Evolutionary conservation across 2,888 invertebrate genomes (phyloP).

Genomic region (Dryocosmus kuriphilus): DNA sequence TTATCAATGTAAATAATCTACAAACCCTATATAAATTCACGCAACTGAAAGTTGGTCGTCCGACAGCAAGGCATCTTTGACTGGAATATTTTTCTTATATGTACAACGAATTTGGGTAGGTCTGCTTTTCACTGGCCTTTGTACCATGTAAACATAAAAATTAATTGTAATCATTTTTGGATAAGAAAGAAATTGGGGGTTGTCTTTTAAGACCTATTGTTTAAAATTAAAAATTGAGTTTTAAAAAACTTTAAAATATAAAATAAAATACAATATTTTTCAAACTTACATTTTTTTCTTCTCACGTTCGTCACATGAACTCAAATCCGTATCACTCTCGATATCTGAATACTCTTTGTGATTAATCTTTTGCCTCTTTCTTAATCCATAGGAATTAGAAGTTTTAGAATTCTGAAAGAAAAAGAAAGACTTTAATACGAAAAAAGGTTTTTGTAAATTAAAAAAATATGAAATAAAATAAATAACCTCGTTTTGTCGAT

Average conservation of each 20-base stretch:
- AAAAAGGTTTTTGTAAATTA: not conserved
- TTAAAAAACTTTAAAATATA: not conserved
- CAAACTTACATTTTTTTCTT: conserved; percentile 12
- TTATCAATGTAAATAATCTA: not conserved
- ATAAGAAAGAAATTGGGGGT: not conserved
- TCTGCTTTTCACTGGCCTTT: not conserved
- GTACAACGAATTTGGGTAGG: not conserved
- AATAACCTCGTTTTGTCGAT: not conserved
- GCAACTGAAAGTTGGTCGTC: not conserved
- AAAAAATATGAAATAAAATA: not conserved
- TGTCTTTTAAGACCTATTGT: too few relatives aligned
- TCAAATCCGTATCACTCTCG: not conserved
- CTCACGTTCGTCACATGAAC: not conserved
- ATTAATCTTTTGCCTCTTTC: not conserved
- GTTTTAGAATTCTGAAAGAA: not conserved
- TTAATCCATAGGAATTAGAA: not conserved
- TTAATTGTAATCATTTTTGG: not conserved
- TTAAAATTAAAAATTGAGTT: too few relatives aligned
- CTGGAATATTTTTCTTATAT: not conserved
- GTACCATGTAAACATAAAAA: not conserved
- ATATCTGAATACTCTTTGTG: conserved; percentile 2
- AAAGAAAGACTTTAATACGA: not conserved
- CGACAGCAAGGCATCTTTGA: not conserved
- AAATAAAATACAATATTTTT: not conserved
- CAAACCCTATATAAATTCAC: not conserved